These are phyloP conservation scores for Marronus borbonicus DNA, from an alignment of 2,888 invertebrate genomes.

Conservation along the genomic window DNA sequence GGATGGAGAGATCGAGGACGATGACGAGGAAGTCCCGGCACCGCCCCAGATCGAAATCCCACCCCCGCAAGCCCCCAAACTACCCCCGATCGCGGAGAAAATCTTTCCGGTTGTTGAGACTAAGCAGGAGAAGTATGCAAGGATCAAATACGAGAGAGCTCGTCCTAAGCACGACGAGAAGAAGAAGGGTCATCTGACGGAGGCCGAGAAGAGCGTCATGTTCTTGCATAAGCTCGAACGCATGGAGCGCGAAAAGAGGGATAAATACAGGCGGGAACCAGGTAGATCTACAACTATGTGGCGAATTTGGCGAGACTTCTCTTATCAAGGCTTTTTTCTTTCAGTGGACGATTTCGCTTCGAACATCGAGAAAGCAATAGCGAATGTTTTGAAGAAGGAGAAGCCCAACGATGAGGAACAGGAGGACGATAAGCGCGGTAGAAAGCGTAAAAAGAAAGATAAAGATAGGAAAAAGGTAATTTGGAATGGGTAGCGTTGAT, in stretches of 20 bases:
- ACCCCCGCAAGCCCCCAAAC: constrained; percentile 64
- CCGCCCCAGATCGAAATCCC: constrained; percentile 56
- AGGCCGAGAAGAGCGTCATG: constrained; percentile 69
- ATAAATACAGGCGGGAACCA: constrained; percentile 65
- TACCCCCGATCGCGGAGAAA: constrained; percentile 18
- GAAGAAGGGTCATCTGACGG: constrained; percentile 67
- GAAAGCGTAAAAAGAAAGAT: constrained; percentile 75
- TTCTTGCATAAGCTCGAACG: constrained; percentile 67
- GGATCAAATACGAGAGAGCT: constrained; percentile 49
- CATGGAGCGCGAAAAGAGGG: constrained; percentile 67
- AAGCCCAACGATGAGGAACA: constrained; percentile 70
- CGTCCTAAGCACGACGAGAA: constrained; percentile 62
- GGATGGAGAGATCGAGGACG: constrained; percentile 89
- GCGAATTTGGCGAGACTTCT: constrained; percentile 31
- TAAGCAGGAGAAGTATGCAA: constrained; percentile 53
- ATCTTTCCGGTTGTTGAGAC: not conserved
- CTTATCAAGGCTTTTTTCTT: constrained; percentile 34
- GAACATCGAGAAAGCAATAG: constrained; percentile 84
- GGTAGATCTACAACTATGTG: constrained; percentile 35
- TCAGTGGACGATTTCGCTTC: constrained; percentile 83
- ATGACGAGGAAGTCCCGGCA: constrained; percentile 75
- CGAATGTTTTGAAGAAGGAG: constrained; percentile 82
- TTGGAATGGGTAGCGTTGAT: no score
- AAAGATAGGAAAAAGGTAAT: constrained; percentile 70
- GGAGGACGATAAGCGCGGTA: constrained; percentile 73